Evolutionary conservation across 2,888 invertebrate species (phyloP), one percentile per base, ranked within the genome.

Genomic region (Mantis religiosa): DNA sequence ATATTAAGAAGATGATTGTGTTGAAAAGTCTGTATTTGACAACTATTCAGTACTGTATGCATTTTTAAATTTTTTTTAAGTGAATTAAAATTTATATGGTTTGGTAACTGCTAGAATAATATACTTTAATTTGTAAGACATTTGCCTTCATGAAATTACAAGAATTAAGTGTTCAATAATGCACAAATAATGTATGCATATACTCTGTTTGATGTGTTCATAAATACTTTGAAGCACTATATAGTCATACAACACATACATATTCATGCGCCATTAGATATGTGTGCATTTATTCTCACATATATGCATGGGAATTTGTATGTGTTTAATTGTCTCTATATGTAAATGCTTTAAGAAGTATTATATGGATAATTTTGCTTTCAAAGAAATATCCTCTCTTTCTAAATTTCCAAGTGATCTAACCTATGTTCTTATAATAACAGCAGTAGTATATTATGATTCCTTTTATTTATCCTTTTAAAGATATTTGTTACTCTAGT

Each of bases 31-130:
- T 85, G 71, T 86, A n/a, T 89, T 82, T 86, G 83, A 89, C 54
- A 86, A 89, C 83, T 86, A 89, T 89, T 83, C 86, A 89, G 85
- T 87, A 86, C 34, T 85, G 82, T 88, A 88, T 88, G 84, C 81
- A 88, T 81, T 84, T n/a, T 34, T 88, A 54, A 84, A 84, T 20
- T 20, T 20, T 2, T 85, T 84, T 82, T 85, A 88, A 85, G 85
- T 88, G 28, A 41, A 84, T 88, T 88, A 34, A 87, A 87, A 87
- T 87, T 82, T 87, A 87, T 87, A 87, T 87, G 34, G 30, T 27
- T 82, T 87, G 14, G 85, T 30, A 47, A 87, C 82, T 88, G 88
- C 88, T 88, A 88, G 88, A 88, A 84, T 88, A 88, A 88, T 88
- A 81, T 88, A 88, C 34, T 88, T 88, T 84, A 84, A 81, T 88